Conservation (phyloP, 2,888 invertebrate species). For the Ypsolopha scabrella region DNA sequence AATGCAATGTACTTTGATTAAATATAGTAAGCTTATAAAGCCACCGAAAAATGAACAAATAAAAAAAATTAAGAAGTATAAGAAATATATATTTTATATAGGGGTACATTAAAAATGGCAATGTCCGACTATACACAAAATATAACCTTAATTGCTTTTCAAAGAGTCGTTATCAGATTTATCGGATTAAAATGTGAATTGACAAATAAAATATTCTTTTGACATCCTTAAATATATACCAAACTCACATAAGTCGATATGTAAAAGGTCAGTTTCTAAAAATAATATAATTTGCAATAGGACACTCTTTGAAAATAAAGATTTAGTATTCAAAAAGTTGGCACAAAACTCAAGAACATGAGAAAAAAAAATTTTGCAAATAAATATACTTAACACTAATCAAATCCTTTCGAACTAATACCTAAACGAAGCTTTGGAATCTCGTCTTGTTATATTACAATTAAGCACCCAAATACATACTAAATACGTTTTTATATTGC, state of each 20-base stretch:
- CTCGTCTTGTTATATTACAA: slow-evolving; percentile 23
- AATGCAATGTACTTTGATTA: too few relatives aligned
- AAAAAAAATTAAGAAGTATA: too few relatives aligned
- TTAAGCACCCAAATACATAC: slow-evolving; percentile 44
- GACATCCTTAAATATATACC: slow-evolving; percentile 36
- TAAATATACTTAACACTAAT: slow-evolving; percentile 53
- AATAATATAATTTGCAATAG: background rate
- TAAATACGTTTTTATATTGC: background rate
- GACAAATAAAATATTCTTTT: slow-evolving; percentile 4
- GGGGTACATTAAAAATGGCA: too few relatives aligned
- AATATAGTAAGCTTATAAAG: too few relatives aligned
- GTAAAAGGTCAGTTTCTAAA: slow-evolving; percentile 20
- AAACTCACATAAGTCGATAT: slow-evolving; percentile 46
- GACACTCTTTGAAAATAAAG: background rate
- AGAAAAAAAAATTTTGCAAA: slow-evolving; percentile 29
- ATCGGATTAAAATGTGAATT: too few relatives aligned
- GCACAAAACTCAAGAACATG: slow-evolving; percentile 41
- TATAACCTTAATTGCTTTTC: too few relatives aligned
- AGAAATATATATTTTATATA: too few relatives aligned
- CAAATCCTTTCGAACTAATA: slow-evolving; percentile 51
- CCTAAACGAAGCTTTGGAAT: slow-evolving; percentile 34
- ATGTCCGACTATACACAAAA: too few relatives aligned
- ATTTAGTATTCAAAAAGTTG: slow-evolving; percentile 27
- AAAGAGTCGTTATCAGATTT: too few relatives aligned
- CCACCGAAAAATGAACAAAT: too few relatives aligned